Evolutionary conservation across 2,113 vertebrate genomes (phyloP).

Genomic region (Cygnus atratus): DNA sequence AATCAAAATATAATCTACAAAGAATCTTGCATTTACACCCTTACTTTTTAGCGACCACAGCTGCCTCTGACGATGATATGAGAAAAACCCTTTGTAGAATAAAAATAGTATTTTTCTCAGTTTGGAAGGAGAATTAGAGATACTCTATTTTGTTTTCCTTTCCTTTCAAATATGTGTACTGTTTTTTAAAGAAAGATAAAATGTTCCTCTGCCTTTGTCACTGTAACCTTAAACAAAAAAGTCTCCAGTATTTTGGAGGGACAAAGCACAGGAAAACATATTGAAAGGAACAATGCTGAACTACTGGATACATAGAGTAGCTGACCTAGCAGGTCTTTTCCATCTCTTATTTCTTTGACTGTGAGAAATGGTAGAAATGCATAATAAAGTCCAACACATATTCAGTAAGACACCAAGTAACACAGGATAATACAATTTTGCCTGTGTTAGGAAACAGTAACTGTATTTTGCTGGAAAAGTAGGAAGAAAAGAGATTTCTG

Average conservation of each 20-base stretch:
- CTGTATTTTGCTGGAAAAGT: conserved; percentile 28
- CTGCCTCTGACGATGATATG: not conserved
- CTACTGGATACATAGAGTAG: not conserved
- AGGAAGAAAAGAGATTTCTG: conserved; percentile 46
- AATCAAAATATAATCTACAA: not conserved
- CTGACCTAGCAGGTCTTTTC: conserved; percentile 32
- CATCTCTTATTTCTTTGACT: conserved; percentile 32
- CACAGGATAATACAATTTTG: conserved; percentile 2
- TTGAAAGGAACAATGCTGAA: conserved; percentile 19
- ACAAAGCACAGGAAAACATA: conserved; percentile 9
- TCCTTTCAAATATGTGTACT: not conserved
- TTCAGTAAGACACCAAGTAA: not conserved
- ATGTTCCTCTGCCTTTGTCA: not conserved
- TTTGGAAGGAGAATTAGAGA: conserved; percentile 28
- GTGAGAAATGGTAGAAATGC: not conserved
- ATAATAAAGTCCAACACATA: conserved; percentile 9
- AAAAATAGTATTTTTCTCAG: not conserved
- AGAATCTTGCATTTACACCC: not conserved
- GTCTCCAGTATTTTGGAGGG: not conserved
- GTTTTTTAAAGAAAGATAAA: conserved; percentile 24
- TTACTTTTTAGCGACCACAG: not conserved
- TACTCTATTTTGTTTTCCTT: not conserved
- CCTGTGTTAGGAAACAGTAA: conserved; percentile 11
- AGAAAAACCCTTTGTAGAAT: not conserved
- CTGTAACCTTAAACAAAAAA: not conserved